Evolutionary conservation across 2,113 vertebrate genomes (phyloP).

Genomic region (Pimephales promelas): DNA sequence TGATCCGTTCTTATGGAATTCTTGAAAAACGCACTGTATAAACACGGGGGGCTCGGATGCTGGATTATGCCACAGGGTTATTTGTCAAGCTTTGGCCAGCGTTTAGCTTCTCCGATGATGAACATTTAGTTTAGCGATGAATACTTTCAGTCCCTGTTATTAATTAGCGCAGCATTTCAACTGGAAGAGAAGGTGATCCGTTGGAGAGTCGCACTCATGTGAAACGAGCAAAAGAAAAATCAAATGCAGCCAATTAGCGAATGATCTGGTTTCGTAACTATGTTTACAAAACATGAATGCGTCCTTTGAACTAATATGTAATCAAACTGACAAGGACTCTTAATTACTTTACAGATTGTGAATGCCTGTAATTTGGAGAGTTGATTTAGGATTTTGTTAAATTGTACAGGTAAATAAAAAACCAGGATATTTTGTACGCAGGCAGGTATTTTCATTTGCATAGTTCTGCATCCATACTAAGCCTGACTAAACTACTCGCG

Average conservation of each 20-base stretch:
- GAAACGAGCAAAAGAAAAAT: conserved; percentile 13
- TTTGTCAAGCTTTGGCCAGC: conserved; percentile 50
- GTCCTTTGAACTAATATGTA: conserved; percentile 32
- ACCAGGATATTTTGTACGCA: not conserved
- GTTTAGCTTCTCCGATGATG: conserved; percentile 40
- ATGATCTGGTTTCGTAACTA: conserved; percentile 14
- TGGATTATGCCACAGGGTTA: conserved; percentile 39
- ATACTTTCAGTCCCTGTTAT: conserved; percentile 55
- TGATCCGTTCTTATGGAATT: not conserved
- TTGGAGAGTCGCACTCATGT: conserved; percentile 37
- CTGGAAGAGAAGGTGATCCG: conserved; percentile 26
- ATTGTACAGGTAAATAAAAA: not conserved
- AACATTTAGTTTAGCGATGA: conserved; percentile 33
- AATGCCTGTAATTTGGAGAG: not conserved
- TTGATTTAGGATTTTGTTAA: not conserved
- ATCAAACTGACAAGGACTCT: conserved; percentile 13
- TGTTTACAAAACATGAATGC: conserved; percentile 29
- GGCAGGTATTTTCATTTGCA: conserved; percentile 2
- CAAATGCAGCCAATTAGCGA: conserved; percentile 20
- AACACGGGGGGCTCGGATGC: conserved; percentile 1
- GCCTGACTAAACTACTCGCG: not conserved
- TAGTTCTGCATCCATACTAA: conserved; percentile 17
- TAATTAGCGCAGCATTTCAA: conserved; percentile 52
- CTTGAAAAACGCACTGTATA: not conserved
- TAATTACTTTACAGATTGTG: conserved; percentile 6